Percentiles rank a stretch among this genome's conserved stretches.
Conservation (phyloP, 2,797 vertebrate genomes). For the Pipistrellus nathusii region DNA sequence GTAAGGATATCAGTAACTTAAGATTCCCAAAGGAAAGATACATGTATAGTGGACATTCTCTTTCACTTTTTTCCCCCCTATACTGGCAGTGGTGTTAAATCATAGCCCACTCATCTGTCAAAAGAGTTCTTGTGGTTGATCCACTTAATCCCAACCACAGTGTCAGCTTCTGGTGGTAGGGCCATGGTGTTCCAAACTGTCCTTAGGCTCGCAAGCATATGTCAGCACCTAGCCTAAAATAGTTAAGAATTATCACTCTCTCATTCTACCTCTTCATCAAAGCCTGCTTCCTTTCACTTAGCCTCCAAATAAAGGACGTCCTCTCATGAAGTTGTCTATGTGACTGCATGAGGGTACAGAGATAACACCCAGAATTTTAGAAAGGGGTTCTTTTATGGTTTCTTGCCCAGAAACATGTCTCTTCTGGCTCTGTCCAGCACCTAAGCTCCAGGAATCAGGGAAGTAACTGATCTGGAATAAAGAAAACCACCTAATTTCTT, state of each 20-base stretch:
- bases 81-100: slow-evolving; percentile 10
- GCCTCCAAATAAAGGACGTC: not conserved
- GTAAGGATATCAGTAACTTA: not conserved
- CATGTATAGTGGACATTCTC: not conserved
- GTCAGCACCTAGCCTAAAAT: not conserved
- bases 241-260: not conserved
- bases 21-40: slow-evolving; percentile 7
- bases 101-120: not conserved
- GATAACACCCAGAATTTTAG: not conserved
- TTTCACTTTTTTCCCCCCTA: not conserved
- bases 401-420: not conserved
- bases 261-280: not conserved
- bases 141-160: not conserved
- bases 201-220: not conserved
- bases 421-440: not conserved
- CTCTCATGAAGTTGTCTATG: not conserved
- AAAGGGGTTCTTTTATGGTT: not conserved
- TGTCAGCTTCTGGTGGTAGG: not conserved
- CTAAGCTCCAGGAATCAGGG: not conserved
- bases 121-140: not conserved
- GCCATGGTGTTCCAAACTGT: not conserved
- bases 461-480: not conserved
- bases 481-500: not conserved
- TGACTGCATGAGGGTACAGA: not conserved
- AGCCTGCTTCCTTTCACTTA: not conserved